Percentiles rank a stretch among this genome's conserved stretches.
phyloP scores from a whole-genome alignment of 2,888 invertebrate genomes.

The Leptopilina syphax region DNA sequence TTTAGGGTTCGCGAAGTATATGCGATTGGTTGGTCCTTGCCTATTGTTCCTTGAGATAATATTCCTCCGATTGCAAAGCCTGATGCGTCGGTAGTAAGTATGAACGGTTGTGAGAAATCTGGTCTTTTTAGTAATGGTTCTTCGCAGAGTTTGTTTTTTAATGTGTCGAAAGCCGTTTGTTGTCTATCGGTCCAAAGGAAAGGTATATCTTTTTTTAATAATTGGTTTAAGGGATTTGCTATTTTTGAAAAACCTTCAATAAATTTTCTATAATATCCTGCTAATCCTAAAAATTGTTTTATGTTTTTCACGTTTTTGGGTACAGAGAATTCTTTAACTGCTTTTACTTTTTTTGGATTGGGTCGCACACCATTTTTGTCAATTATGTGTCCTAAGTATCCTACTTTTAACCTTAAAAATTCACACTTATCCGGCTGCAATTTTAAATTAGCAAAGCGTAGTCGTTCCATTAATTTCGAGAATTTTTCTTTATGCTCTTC shows the following conservation, averaged over 20 bases:
- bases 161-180: background rate
- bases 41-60: no score
- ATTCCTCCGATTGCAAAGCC: no score
- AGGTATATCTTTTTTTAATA: background rate
- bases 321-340: slow-evolving; percentile 48
- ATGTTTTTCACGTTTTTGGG: slow-evolving; percentile 44
- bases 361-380: slow-evolving; percentile 50
- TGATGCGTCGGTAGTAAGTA: background rate
- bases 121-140: slow-evolving; percentile 24
- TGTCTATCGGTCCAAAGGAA: background rate
- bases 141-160: slow-evolving; percentile 19
- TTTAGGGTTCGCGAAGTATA: background rate
- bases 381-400: slow-evolving; percentile 24
- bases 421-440: no score
- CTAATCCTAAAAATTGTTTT: no score
- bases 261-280: no score
- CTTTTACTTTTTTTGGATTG: slow-evolving; percentile 46
- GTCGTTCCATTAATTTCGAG: background rate
- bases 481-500: slow-evolving; percentile 26
- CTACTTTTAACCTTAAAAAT: background rate
- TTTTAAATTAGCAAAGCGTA: background rate
- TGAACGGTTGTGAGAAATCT: slow-evolving; percentile 16
- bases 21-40: no score
- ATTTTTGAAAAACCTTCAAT: background rate
- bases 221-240: background rate